Percentiles rank a stretch among this genome's conserved stretches.
Evolutionary conservation across 2,797 vertebrate species (phyloP).

Genomic region (Cossypha caffra): DNA sequence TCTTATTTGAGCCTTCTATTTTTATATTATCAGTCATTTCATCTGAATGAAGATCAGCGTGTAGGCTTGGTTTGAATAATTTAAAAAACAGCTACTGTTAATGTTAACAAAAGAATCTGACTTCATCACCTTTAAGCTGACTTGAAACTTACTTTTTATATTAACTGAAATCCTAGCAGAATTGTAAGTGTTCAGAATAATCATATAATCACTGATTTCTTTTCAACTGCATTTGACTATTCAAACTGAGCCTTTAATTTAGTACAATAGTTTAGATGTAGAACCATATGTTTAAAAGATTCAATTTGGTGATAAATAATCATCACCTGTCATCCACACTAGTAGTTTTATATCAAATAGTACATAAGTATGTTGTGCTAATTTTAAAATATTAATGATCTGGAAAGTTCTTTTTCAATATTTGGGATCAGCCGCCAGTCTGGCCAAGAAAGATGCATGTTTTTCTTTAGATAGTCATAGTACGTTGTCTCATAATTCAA

Average conservation of each 20-base stretch:
- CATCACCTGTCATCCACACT: not conserved
- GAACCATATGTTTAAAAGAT: not conserved
- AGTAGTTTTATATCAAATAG: not conserved
- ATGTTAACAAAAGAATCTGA: constrained; percentile 2
- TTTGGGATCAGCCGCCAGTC: not conserved
- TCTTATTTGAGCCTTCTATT: constrained; percentile 4
- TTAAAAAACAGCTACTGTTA: constrained; percentile 7
- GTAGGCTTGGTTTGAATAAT: constrained; percentile 22
- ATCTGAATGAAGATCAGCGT: constrained; percentile 23
- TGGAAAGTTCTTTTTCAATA: not conserved
- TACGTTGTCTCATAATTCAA: not conserved
- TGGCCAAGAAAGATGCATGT: not conserved
- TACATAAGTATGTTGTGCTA: not conserved
- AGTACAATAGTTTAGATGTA: not conserved
- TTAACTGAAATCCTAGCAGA: not conserved
- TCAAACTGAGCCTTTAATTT: not conserved
- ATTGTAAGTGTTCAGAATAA: not conserved
- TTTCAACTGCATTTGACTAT: not conserved
- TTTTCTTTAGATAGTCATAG: not conserved
- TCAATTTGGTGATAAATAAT: not conserved
- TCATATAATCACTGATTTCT: not conserved
- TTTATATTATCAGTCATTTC: not conserved
- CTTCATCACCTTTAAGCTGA: not conserved
- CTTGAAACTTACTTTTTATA: not conserved
- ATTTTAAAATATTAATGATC: not conserved